Conservation (phyloP, 2,113 vertebrate species). For the Cettia cetti region DNA sequence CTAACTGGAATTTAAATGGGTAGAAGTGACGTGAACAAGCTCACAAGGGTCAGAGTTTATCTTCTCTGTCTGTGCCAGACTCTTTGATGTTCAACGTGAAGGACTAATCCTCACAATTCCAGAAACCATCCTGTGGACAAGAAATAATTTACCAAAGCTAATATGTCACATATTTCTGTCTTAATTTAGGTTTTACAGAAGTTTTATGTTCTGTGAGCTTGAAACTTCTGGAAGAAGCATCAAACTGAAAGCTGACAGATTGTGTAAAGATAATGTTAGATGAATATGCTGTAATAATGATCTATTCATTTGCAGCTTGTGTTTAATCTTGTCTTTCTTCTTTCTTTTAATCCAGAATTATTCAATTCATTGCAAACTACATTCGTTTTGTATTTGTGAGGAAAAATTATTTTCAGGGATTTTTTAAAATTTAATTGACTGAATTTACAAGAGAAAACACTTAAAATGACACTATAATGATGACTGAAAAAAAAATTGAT, state of each 20-base stretch:
- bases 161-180: not conserved
- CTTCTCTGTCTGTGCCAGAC: not conserved
- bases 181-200: slow-evolving; percentile 6
- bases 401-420: not conserved
- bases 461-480: not conserved
- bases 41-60: slow-evolving; percentile 44
- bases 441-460: not conserved
- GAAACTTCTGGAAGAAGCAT: not conserved
- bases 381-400: not conserved
- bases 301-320: not conserved
- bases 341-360: not conserved
- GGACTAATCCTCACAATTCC: not conserved
- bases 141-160: slow-evolving; percentile 14
- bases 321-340: not conserved
- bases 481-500: not conserved
- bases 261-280: not conserved
- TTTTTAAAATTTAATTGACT: not conserved
- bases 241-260: not conserved
- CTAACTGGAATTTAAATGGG: slow-evolving; percentile 61
- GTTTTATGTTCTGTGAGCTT: not conserved
- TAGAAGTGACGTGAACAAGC: slow-evolving; percentile 26
- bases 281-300: not conserved
- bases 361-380: not conserved
- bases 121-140: slow-evolving; percentile 18
- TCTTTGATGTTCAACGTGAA: slow-evolving; percentile 11